Percentiles rank a stretch among this genome's conserved stretches.
Evolutionary conservation across 2,888 invertebrate species (phyloP).

Genomic region (Caenorhabditis sp.): DNA sequence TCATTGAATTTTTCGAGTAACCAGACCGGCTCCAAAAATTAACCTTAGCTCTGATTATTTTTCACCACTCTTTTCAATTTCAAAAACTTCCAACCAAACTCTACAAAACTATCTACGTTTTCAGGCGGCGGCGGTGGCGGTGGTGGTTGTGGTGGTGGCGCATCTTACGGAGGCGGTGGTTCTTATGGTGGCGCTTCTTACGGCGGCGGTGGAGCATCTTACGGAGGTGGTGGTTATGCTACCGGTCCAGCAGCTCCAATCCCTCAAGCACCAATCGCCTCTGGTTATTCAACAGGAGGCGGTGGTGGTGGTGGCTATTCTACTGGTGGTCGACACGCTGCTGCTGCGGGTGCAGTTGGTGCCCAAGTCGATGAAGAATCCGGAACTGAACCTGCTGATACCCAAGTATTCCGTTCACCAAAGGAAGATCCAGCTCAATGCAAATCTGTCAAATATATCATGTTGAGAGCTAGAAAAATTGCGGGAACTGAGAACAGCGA

Average conservation of each 20-base stretch:
- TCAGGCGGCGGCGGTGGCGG: constrained; percentile 20
- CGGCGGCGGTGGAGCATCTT: constrained; percentile 7
- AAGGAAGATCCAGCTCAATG: constrained; percentile 14
- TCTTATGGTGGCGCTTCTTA: constrained; percentile 5
- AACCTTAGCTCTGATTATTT: no score
- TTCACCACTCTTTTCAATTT: neutral
- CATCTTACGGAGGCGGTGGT: constrained; percentile 20
- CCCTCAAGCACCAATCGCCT: neutral
- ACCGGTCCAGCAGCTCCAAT: neutral
- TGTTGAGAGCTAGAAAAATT: constrained; percentile 35
- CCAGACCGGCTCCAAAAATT: no score
- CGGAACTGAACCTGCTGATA: constrained; percentile 18
- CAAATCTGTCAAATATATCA: constrained; percentile 41
- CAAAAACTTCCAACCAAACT: neutral
- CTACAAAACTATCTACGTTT: neutral
- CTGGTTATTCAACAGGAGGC: neutral
- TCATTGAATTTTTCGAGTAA: no score
- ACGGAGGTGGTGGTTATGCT: constrained; percentile 10
- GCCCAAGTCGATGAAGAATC: constrained; percentile 39
- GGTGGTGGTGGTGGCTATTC: neutral
- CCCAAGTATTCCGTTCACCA: constrained; percentile 43
- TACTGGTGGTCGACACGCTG: constrained; percentile 13
- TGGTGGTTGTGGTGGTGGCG: constrained; percentile 17
- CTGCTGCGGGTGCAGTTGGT: constrained; percentile 34
- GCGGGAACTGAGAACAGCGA: constrained; percentile 31